Evolutionary conservation across 2,797 vertebrate species (phyloP).

Genomic region (Poeciliopsis turneri): DNA sequence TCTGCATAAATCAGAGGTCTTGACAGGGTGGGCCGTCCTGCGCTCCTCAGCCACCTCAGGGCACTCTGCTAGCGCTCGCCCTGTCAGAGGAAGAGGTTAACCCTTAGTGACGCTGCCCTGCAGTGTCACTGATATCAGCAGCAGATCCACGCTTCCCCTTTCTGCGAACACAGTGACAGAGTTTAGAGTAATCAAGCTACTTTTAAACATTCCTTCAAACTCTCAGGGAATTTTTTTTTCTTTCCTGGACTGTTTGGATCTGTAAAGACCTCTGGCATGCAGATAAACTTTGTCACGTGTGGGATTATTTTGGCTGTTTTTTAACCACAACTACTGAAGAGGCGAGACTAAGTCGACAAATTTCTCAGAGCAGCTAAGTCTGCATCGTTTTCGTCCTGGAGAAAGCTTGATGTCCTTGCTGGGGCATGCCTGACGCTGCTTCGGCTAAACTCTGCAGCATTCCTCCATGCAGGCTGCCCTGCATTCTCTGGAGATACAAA

Average conservation of each 20-base stretch:
- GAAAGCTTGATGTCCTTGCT: constrained; percentile 44
- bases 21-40: constrained; percentile 45
- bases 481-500: constrained; percentile 28
- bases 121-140: constrained; percentile 33
- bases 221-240: not conserved
- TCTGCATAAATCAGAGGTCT: constrained; percentile 21
- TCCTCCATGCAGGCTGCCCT: constrained; percentile 32
- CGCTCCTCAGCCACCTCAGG: constrained; percentile 55
- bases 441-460: constrained; percentile 42
- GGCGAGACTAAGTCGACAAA: constrained; percentile 15
- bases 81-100: constrained; percentile 60
- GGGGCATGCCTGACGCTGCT: constrained; percentile 51
- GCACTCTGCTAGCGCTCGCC: constrained; percentile 52
- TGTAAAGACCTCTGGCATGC: constrained; percentile 25
- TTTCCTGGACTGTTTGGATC: constrained; percentile 6
- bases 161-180: constrained; percentile 38
- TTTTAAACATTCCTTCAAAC: constrained; percentile 3
- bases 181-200: constrained; percentile 22
- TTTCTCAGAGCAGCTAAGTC: constrained; percentile 22
- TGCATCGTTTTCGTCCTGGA: constrained; percentile 28
- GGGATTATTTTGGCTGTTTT: constrained; percentile 40
- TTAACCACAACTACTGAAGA: constrained; percentile 26
- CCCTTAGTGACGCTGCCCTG: constrained; percentile 32
- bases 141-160: constrained; percentile 50
- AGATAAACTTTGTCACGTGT: constrained; percentile 13